phyloP scores from a whole-genome alignment of 2,888 invertebrate species.

The Tineola bisselliella region DNA sequence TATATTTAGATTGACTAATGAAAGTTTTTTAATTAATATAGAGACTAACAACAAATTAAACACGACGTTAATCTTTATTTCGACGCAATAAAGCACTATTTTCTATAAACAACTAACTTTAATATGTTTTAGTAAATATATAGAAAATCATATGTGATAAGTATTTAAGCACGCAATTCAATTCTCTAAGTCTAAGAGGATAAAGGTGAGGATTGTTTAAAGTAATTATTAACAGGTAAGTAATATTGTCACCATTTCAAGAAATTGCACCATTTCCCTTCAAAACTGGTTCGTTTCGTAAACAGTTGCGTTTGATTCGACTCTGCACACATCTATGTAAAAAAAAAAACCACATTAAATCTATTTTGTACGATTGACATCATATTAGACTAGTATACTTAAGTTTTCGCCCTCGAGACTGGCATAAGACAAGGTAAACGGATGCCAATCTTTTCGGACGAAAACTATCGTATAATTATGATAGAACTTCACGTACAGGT shows the following conservation, averaged over 20 bases:
- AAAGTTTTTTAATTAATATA: background rate
- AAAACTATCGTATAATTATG: too few species aligned
- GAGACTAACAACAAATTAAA: background rate
- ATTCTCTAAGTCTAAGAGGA: background rate
- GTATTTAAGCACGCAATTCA: background rate
- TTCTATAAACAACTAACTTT: background rate
- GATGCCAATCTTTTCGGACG: too few species aligned
- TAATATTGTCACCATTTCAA: constrained; percentile 7
- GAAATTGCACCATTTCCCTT: constrained; percentile 10
- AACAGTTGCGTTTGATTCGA: constrained; percentile 3
- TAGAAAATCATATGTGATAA: background rate
- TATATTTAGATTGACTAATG: background rate
- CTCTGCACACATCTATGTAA: background rate
- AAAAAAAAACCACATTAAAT: too few species aligned
- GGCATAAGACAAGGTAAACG: too few species aligned
- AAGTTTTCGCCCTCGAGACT: too few species aligned
- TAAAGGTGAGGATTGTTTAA: background rate
- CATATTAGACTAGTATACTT: too few species aligned
- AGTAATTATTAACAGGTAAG: background rate
- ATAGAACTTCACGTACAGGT: too few species aligned
- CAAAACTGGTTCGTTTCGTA: constrained; percentile 1
- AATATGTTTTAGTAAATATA: background rate
- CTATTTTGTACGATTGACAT: too few species aligned
- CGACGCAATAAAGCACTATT: background rate
- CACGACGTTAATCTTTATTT: background rate